These are phyloP conservation scores for Cephus nigrinus DNA, from an alignment of 2,888 invertebrate genomes.

Conservation along the genomic window DNA sequence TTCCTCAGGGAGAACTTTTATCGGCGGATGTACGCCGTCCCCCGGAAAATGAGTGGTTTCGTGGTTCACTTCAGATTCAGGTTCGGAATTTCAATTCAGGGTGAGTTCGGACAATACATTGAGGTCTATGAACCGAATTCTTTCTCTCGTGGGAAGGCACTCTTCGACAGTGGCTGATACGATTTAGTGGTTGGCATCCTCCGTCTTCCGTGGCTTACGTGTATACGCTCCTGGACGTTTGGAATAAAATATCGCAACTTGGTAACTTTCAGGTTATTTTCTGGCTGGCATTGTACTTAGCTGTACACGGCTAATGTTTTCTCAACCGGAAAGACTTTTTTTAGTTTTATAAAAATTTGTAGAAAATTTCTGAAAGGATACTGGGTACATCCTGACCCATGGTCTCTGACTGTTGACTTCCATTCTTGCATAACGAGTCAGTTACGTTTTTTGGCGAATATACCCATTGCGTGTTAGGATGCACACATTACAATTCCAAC, in stretches of 20 bases:
- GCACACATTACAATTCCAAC: not conserved
- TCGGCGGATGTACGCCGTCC: not conserved
- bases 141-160: not conserved
- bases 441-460: not conserved
- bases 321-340: not conserved
- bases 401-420: not conserved
- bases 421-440: not conserved
- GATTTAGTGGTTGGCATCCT: not conserved
- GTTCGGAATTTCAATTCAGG: not conserved
- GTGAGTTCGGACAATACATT: not conserved
- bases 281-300: not conserved
- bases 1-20: not conserved
- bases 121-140: not conserved
- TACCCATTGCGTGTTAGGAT: not conserved
- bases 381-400: not conserved
- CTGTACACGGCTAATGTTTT: not conserved
- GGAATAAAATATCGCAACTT: not conserved
- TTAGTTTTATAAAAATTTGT: not conserved
- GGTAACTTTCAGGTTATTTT: not conserved
- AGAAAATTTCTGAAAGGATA: not conserved
- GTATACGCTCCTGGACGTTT: not conserved
- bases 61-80: not conserved
- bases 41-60: not conserved
- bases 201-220: not conserved
- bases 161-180: not conserved